These are phyloP conservation scores for Cantharis flavilabris DNA, from an alignment of 2,888 invertebrate genomes.

Conservation along the genomic window DNA sequence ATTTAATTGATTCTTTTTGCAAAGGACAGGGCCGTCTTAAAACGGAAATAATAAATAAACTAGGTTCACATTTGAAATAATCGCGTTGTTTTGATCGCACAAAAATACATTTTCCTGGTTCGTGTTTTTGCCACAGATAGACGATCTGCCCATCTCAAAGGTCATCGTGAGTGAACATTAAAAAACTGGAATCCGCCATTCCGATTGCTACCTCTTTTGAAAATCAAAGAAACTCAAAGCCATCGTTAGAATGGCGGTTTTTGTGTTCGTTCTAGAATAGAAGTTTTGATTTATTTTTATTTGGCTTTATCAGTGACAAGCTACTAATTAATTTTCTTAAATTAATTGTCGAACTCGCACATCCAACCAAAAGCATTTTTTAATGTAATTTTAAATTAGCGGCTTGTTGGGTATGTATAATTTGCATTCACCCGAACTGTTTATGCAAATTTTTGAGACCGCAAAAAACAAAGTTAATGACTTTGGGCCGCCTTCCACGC, in stretches of 20 bases:
- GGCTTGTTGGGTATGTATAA: no score
- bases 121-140: background rate
- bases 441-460: background rate
- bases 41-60: background rate
- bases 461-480: background rate
- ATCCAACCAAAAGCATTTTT: background rate
- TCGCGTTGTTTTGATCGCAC: background rate
- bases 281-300: background rate
- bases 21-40: background rate
- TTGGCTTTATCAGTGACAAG: background rate
- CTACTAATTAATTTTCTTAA: background rate
- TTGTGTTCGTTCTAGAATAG: background rate
- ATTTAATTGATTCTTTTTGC: background rate
- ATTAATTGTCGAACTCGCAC: background rate
- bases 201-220: background rate
- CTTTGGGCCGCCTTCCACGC: background rate
- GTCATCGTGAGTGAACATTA: background rate
- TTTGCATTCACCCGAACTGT: background rate
- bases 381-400: background rate
- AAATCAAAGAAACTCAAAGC: background rate
- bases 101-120: background rate
- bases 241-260: background rate
- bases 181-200: background rate
- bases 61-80: background rate
- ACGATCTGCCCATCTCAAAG: background rate